phyloP scores from a whole-genome alignment of 2,888 invertebrate species.

The Habrosyne pyritoides region DNA sequence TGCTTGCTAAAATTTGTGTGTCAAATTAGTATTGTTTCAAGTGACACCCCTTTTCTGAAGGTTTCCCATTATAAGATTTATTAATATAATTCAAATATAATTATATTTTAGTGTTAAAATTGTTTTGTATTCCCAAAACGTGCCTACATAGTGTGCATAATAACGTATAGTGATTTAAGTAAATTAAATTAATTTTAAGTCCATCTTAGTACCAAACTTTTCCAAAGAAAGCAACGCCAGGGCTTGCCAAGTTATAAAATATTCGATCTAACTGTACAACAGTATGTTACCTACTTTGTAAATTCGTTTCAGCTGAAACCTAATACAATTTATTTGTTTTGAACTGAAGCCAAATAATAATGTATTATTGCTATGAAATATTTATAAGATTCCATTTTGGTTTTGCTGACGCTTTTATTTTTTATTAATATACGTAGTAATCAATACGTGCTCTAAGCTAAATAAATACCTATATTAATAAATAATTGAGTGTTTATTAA shows the following conservation, averaged over 20 bases:
- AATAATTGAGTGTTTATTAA: not conserved
- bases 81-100: not conserved
- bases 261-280: not conserved
- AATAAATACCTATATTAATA: not conserved
- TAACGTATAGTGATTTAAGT: not conserved
- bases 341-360: slow-evolving; percentile 4
- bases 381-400: not conserved
- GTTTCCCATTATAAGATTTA: not conserved
- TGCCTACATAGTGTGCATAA: slow-evolving; percentile 2
- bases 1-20: no score
- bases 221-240: slow-evolving; percentile 13
- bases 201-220: slow-evolving; percentile 3
- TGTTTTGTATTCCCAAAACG: not conserved
- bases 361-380: not conserved
- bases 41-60: no score
- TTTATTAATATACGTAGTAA: not conserved
- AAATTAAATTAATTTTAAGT: not conserved
- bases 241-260: slow-evolving; percentile 18
- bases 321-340: slow-evolving; percentile 1
- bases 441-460: not conserved
- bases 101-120: not conserved
- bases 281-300: not conserved
- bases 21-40: no score
- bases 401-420: not conserved
- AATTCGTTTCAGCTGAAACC: not conserved